phyloP scores from a whole-genome alignment of 2,888 invertebrate species.

The Alviniconcha strummeri region DNA sequence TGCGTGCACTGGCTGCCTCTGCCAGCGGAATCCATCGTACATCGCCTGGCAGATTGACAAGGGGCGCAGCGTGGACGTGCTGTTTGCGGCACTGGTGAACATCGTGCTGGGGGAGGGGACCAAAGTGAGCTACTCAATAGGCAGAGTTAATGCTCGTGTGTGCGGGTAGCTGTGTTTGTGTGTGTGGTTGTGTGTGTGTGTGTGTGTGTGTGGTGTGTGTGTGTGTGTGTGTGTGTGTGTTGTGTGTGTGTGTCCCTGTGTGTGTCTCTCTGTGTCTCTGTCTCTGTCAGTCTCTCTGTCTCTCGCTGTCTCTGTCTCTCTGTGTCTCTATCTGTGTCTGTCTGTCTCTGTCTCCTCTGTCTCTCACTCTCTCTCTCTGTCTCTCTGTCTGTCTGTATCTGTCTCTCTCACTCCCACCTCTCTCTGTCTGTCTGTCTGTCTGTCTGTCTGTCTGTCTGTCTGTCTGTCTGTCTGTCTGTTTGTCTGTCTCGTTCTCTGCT shows the following conservation, averaged over 20 bases:
- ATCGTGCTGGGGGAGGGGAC: too few species aligned
- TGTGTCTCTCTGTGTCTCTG: too few species aligned
- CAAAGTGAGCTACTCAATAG: too few species aligned
- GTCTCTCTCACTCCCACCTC: neutral
- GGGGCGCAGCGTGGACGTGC: too few species aligned
- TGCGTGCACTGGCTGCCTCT: neutral
- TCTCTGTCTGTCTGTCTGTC: slow-evolving; percentile 6
- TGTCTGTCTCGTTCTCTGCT: neutral
- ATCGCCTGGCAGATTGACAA: too few species aligned
- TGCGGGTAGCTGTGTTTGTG: too few species aligned
- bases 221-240: too few species aligned
- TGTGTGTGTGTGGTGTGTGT: too few species aligned
- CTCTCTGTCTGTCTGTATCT: neutral
- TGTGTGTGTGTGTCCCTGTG: too few species aligned
- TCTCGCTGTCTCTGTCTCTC: neutral
- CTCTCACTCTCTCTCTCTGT: neutral
- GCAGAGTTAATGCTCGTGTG: too few species aligned
- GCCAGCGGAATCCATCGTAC: neutral
- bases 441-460: neutral
- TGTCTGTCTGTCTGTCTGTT: neutral
- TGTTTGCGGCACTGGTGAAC: too few species aligned
- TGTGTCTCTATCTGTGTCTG: neutral
- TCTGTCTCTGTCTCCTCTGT: neutral
- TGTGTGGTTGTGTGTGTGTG: too few species aligned
- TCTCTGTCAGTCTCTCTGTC: neutral